phyloP scores from a whole-genome alignment of 2,888 invertebrate species.

The Eupithecia subfuscata region DNA sequence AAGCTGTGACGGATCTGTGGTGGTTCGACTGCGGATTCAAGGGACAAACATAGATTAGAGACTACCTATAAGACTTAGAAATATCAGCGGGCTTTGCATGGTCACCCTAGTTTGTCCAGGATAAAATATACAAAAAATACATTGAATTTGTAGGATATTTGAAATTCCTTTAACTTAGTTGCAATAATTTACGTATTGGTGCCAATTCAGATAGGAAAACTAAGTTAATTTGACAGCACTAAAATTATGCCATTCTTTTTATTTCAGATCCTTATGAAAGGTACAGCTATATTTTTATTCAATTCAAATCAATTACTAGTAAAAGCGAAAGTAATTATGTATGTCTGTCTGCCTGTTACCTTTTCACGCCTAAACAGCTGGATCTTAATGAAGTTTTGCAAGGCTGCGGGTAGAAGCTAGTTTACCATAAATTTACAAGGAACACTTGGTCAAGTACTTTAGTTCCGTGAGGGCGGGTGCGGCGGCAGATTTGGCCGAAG shows the following conservation, averaged over 20 bases:
- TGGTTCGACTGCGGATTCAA: conserved; percentile 88
- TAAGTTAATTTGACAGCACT: not conserved
- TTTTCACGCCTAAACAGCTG: too few relatives aligned
- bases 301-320: too few relatives aligned
- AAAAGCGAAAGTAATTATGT: too few relatives aligned
- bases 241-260: not conserved
- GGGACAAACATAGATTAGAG: conserved; percentile 10
- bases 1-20: conserved; percentile 95
- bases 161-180: not conserved
- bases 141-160: not conserved
- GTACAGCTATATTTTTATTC: not conserved
- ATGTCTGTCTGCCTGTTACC: too few relatives aligned
- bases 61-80: not conserved
- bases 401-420: too few relatives aligned
- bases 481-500: too few relatives aligned
- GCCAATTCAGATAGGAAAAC: not conserved
- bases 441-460: too few relatives aligned
- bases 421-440: too few relatives aligned
- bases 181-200: not conserved
- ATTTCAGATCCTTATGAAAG: not conserved
- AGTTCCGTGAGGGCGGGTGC: too few relatives aligned
- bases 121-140: not conserved
- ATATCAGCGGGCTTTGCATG: not conserved
- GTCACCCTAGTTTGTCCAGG: not conserved
- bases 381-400: too few relatives aligned